Base-by-base conservation (phyloP, 2,888 invertebrate genomes). In the Drosophila subsilvestris region DNA sequence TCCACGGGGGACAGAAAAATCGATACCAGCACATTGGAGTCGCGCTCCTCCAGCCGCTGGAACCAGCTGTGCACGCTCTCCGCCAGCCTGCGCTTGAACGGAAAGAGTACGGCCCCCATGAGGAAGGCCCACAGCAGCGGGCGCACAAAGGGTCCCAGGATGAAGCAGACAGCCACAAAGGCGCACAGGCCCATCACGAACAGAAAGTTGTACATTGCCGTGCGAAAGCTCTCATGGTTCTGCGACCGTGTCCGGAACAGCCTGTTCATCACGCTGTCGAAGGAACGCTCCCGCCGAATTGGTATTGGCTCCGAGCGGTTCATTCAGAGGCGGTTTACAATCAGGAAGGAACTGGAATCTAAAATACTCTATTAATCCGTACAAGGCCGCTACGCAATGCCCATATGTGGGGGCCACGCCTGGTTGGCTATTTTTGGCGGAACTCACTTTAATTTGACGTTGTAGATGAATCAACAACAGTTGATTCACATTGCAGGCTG, bases 51-150 rank as follows among this genome's bases (percentile, higher is more conserved):
- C 47, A 96, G 90, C 59, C 93, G 93, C 85, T 94, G 93, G 89
- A 97, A 95, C 98, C 98, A 98, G 76, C 94, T 94, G 81, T 96
- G 95, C 22, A 97, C 93, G 70, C 94, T 93, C 68, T 95, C 95
- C 0, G 97, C 95, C 49, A 98, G 92, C 62, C 94, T 95, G 71
- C 96, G 94, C 92, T 99, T 99, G 89, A 98, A 96, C 0, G 99
- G 99, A 92, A 98, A 98, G n/a, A 99, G 93, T 44, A 98, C 96
- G 0, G 98, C 98, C n/a, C 99, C 99, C 86, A 98, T 97, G 37
- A 99, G 93, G 63, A 98, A 93, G 0, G 99, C 98, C 99, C 99
- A 99, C 80, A 99, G 94, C 59, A 99, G 92, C 0, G 99, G 98
- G 79, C 97, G 96, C 42, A 99, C 95, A 92, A 98, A 99, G 0